Base-by-base conservation (phyloP, 2,888 invertebrate genomes). In the Netelia melanura region DNA sequence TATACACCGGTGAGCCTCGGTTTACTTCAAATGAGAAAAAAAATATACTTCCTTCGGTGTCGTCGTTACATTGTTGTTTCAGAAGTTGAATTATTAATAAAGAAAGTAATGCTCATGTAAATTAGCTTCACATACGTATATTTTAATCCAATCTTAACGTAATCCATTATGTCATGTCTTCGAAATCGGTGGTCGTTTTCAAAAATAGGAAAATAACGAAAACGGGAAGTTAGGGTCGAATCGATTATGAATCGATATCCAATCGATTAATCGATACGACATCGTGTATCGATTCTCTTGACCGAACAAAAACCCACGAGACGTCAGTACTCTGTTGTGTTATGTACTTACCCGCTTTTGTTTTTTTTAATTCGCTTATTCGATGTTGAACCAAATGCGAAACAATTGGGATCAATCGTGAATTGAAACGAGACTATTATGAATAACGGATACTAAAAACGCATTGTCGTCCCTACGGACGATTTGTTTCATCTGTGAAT, bases 401-500 rank as follows among this genome's bases (percentile, higher is more conserved):
- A 58, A 17, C 61, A 80, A 74, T 80, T 79, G 30, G 38, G 61
- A 56, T 44, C 43, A 61, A 11, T 70, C 54, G 79, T 17, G 44
- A 81, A 82, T 82, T 64, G 21, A 14, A 65, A 65, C 25, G 21
- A 38, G 38, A 79, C 23, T 58, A 82, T 67, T 65, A 82, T 82
- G 85, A 82, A 52, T 72, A 52, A 23, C 64, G 56, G 43, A 58
- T 54, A 25, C n/a, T 74, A 62, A 30, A 58, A 72, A 71, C 52
- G 21, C 44, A 38, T 30, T 14, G 62, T 82, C 75, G 71, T 67
- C n/a, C 52, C n/a, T 58, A 56, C 65, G 65, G 75, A 80, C 65
- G 79, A 54, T 85, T 85, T 71, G 70, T 76, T 80, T 65, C 38
- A 21, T 75, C 56, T 67, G 17, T 65, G 58, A 48, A 74, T 56